phyloP scores from a whole-genome alignment of 1,140 invertebrate genomes.

The Zaprionus nigranus region DNA sequence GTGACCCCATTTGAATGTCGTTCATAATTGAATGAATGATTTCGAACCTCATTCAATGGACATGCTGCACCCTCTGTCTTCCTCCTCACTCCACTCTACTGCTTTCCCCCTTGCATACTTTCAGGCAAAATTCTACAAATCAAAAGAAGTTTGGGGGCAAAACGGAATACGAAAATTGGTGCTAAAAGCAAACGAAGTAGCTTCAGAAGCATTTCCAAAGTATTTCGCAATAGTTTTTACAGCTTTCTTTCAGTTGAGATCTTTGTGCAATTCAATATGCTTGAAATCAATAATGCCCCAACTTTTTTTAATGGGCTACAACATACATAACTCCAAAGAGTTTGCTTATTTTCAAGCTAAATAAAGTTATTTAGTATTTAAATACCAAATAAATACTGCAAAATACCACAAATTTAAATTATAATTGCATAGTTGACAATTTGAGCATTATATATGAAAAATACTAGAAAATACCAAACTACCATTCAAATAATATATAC shows the following conservation, averaged over 20 bases:
- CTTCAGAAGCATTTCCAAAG: neutral
- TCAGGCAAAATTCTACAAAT: neutral
- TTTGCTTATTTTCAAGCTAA: too few species aligned
- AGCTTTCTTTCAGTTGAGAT: conserved; percentile 5
- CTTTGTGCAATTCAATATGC: conserved; percentile 6
- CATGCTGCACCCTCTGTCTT: neutral
- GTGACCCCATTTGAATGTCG: conserved; percentile 3
- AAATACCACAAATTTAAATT: neutral
- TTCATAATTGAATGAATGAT: conserved; percentile 10
- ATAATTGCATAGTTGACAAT: too few species aligned
- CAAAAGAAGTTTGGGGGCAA: neutral
- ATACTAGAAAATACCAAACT: too few species aligned
- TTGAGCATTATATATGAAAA: too few species aligned
- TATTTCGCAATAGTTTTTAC: neutral
- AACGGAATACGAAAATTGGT: neutral
- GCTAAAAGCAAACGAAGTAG: neutral
- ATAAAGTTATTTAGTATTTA: neutral
- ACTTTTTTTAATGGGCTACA: neutral
- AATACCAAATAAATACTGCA: neutral
- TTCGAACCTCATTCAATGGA: neutral
- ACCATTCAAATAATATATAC: too few species aligned
- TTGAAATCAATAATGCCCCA: neutral
- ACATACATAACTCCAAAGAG: too few species aligned
- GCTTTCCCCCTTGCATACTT: neutral
- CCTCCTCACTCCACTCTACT: neutral